phyloP scores from a whole-genome alignment of 2,888 invertebrate species.

The Latrodectus hesperus region DNA sequence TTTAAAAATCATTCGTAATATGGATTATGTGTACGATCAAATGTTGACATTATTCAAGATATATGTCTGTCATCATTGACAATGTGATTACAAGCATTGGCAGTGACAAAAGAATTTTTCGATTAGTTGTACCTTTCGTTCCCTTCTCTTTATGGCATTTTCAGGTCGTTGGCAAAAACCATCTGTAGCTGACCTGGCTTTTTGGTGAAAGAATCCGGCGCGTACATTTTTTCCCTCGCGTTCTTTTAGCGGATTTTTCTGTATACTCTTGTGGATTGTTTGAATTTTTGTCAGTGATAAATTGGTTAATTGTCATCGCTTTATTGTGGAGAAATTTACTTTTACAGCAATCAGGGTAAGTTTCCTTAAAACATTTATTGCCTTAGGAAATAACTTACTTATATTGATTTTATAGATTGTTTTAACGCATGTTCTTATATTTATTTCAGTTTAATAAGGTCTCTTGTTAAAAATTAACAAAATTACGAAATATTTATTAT shows the following conservation, averaged over 20 bases:
- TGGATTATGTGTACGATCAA: constrained; percentile 5
- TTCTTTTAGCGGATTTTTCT: neutral
- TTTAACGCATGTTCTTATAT: too few relatives aligned
- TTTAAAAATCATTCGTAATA: neutral
- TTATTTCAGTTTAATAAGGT: too few relatives aligned
- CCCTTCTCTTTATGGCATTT: constrained; percentile 50
- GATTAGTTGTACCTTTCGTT: constrained; percentile 7
- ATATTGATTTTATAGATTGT: too few relatives aligned
- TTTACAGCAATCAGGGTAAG: neutral
- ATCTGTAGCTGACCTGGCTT: constrained; percentile 58
- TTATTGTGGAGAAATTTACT: neutral
- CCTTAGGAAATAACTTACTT: too few relatives aligned
- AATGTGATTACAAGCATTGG: constrained; percentile 11
- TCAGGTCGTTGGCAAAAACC: constrained; percentile 62
- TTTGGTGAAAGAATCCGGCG: neutral
- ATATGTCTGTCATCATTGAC: constrained; percentile 1
- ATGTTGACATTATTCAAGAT: constrained; percentile 15
- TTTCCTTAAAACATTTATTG: too few relatives aligned
- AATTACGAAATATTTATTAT: too few relatives aligned
- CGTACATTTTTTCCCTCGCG: neutral
- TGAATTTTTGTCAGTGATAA: neutral
- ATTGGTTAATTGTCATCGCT: neutral
- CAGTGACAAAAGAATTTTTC: constrained; percentile 6
- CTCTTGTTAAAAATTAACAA: too few relatives aligned
- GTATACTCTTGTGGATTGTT: neutral